Base-by-base conservation (phyloP, 1,140 invertebrate species). In the Mactra quadrangularis region DNA sequence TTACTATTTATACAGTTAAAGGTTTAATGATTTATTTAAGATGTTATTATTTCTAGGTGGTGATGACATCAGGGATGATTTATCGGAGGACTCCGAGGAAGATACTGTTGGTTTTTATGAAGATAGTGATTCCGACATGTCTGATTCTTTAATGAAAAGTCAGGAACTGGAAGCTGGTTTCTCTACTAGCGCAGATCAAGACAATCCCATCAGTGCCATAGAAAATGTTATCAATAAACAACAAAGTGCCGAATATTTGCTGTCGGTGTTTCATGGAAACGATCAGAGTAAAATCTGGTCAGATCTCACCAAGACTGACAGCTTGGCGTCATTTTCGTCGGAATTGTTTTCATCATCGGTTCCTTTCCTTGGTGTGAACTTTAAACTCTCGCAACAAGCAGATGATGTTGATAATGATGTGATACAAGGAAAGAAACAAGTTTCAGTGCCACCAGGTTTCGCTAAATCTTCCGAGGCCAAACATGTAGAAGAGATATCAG, bases 401-500 rank as follows among this genome's bases (percentile, higher is more conserved):
- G 87, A 78, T 11, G 86, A 84, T n/a, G 83, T 86, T 41, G 86
- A 87, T 41, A 87, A 85, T 41, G 91, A 90, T 62, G 79, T 91
- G 6, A 85, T 90, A 38, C 87, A 90, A 62, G 90, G 88, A 19
- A 89, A 79, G 57, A 90, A 88, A 31, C 83, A 91, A 27, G 90
- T 92, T 2, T 78, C 86, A 38, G 87, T 92, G 6, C 92, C 92
- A 27, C 92, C 92, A 84, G 92, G 92, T 53, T 93, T 92, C 86
- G 86, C 78, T 1, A 82, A 84, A 55, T 87, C 86, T 33, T 86
- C 86, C 57, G 92, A 93, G 83, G 89, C 88, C 17, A 82, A 85
- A 47, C 90, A 92, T 87, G 91, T 92, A 6, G 88, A 89, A 41
- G 93, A 93, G 66, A 92, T 93, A 50, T 92, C 90, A 9, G 84